phyloP scores from a whole-genome alignment of 2,888 invertebrate species.

The Creontiades dilutus region DNA sequence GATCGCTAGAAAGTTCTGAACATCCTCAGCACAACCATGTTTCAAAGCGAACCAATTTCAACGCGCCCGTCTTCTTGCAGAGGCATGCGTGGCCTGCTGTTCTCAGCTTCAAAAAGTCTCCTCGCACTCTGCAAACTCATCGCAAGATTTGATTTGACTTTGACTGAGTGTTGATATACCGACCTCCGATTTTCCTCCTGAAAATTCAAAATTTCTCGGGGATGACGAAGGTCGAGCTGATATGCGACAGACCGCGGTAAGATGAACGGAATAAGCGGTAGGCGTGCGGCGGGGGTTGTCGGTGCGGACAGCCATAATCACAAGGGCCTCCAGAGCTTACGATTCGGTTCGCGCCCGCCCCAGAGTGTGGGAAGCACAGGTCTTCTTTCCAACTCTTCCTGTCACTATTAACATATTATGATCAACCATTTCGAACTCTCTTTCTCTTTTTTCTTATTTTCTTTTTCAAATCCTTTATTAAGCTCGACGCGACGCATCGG shows the following conservation, averaged over 20 bases:
- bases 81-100: too few species aligned
- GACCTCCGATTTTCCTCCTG: neutral
- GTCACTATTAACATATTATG: constrained; percentile 52
- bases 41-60: too few species aligned
- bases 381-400: constrained; percentile 24
- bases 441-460: neutral
- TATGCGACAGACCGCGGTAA: constrained; percentile 30
- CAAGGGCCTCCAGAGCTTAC: constrained; percentile 56
- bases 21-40: too few species aligned
- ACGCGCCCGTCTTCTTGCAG: too few species aligned
- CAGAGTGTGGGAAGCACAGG: constrained; percentile 49
- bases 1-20: too few species aligned
- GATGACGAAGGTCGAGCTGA: neutral
- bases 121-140: too few species aligned
- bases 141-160: neutral
- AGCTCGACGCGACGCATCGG: neutral
- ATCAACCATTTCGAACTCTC: constrained; percentile 41
- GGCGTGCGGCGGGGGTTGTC: constrained; percentile 17
- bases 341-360: constrained; percentile 63
- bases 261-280: constrained; percentile 20
- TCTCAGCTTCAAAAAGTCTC: too few species aligned
- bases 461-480: neutral
- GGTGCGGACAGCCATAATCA: constrained; percentile 51
- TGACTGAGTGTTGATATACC: neutral
- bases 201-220: neutral